Evolutionary conservation across 1,140 invertebrate species (phyloP), one percentile per base, ranked within the genome.

Genomic region (Ostrea denselamellosa): DNA sequence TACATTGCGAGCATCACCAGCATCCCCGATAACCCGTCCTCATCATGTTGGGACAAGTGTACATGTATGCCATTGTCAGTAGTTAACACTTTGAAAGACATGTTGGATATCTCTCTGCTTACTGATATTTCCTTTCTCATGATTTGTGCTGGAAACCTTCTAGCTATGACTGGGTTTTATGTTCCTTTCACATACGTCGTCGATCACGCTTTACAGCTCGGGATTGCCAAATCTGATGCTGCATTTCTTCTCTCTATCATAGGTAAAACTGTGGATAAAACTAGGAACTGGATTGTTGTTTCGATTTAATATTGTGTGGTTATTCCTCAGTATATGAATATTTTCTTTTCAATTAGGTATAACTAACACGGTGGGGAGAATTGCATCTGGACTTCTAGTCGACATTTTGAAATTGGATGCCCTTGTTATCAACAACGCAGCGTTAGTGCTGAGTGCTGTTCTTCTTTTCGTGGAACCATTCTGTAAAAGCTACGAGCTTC

Each of bases 101-200:
- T 99, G 98, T 96, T 99, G 96, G 98, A 99, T 94, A 96, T 99
- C 90, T 97, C 97, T 65, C 95, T 99, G 52, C 95, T 99, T 51
- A 97, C 83, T 52, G 92, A 94, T 85, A 68, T 88, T 44, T 88
- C 90, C 5, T 94, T 94, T 87, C 89, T 93, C 58, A 89, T 93
- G 68, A 98, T 99, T 90, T 98, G 98, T 86, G 96, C 99, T 19
- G 98, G 98, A 87, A 99, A 99, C 94, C 96, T 99, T 0, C 98
- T 99, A 93, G 98, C 98, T 89, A 97, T 98, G 97, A 97, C 98
- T 82, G 98, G 98, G 65, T 96, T 99, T 71, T 99, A 99, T 94
- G 97, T 99, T 71, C 98, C 98, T 53, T 99, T 99, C 94, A 97
- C 99, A 4, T 99, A 98, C 94, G 95, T 99, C 44, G 97, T 98